Base-by-base conservation (phyloP, 92 coral and sea anemone genomes). In the Virgularia gustaviana region DNA sequence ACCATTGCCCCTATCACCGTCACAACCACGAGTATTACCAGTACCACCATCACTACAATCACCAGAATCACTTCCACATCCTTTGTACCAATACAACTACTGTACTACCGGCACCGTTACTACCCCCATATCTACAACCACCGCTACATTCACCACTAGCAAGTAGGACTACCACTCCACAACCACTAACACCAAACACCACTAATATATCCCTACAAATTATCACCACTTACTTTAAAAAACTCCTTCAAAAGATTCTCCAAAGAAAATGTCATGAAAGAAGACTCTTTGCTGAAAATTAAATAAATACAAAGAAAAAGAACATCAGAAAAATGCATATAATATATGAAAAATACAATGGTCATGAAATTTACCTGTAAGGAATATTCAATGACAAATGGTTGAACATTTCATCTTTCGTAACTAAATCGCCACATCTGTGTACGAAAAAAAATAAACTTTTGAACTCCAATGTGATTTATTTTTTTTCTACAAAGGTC, bases 371-470 rank as follows among this genome's bases (percentile, higher is more conserved):
- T 79, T 84, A 91, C 97, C 87, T 63, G 15, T 66, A 61, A 12
- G 97, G 97, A 59, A 91, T 71, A 54, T 88, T 90, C 65, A 91
- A 79, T 2, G 97, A 91, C 65, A 91, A 87, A 36, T 85, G 91
- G 79, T 87, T 88, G 68, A 83, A 84, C 55, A 89, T 59, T 75
- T 91, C 97, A 58, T 91, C 92, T 31, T 86, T 88, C 3, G 86
- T 85, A 23, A 83, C 78, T 23, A 54, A 72, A 51, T 88, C 96
- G 24, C 85, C 84, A 77, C 97, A 91, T 49, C 97, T 91, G 74
- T 20, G 71, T 76, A 1, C 47, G 23, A 36, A 76, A 47, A 56
- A 4, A 38, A 23, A 36, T 30, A 37, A 29, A 36, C 6, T 6
- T 10, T 54, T 20, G 5, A n/a, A 18, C 9, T 11, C 23, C 8